These are phyloP conservation scores for Oncorhynchus kisutch DNA, from an alignment of 2,113 vertebrate species.

Conservation along the genomic window DNA sequence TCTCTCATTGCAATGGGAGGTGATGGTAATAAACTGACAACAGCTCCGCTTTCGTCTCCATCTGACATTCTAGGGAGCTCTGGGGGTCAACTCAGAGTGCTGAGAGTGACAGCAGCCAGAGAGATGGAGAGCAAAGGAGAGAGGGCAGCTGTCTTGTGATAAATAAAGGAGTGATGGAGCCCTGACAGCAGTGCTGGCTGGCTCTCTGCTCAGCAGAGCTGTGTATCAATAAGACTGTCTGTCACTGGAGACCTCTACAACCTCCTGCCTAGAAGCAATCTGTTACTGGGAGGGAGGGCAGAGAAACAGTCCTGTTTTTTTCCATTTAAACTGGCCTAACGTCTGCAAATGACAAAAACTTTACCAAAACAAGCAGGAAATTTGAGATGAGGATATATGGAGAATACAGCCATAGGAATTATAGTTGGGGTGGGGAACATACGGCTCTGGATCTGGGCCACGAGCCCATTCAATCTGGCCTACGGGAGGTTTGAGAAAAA, in stretches of 20 bases:
- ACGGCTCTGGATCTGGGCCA: too few species aligned
- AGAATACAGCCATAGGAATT: too few species aligned
- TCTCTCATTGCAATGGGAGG: not conserved
- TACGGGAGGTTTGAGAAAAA: too few species aligned
- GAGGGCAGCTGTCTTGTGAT: conserved; percentile 17
- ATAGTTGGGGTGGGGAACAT: too few species aligned
- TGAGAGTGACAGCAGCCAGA: not conserved
- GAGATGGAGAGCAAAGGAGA: not conserved
- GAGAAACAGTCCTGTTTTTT: too few species aligned
- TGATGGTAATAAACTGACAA: conserved; percentile 20
- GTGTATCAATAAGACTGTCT: conserved; percentile 13
- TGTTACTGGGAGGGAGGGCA: too few species aligned
- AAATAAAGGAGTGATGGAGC: conserved; percentile 24
- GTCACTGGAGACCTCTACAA: conserved; percentile 25
- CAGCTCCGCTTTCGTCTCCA: conserved; percentile 16
- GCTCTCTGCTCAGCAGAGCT: conserved; percentile 8
- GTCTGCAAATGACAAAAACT: too few species aligned
- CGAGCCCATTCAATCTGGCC: too few species aligned
- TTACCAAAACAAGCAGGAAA: too few species aligned
- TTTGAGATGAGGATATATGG: too few species aligned
- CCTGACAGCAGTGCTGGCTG: conserved; percentile 25
- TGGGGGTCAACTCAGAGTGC: too few species aligned
- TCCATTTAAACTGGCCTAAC: too few species aligned
- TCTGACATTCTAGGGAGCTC: not conserved
- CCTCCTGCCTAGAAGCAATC: conserved; percentile 5